Conservation (phyloP, 2,113 vertebrate species). For the Diphyllodes magnificus region DNA sequence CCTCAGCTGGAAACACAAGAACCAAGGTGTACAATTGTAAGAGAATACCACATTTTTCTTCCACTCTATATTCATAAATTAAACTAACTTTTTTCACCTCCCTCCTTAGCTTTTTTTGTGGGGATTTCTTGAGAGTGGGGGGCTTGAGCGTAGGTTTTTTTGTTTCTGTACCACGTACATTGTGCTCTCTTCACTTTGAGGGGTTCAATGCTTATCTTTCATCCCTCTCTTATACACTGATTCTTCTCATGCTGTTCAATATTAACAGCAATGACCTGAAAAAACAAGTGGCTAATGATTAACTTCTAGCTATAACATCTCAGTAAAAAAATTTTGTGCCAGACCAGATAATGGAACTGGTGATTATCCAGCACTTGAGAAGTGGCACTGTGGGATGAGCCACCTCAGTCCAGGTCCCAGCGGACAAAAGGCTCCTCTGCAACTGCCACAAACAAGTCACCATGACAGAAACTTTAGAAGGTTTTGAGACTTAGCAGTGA, state of each 20-base stretch:
- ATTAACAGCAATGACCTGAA: not conserved
- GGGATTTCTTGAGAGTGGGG: no score
- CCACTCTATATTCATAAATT: not conserved
- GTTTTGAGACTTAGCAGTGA: not conserved
- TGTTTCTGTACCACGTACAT: not conserved
- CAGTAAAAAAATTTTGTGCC: not conserved
- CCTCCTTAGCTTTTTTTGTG: not conserved
- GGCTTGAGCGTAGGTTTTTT: not conserved
- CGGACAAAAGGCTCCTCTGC: not conserved
- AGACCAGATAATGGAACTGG: not conserved
- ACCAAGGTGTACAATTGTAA: not conserved
- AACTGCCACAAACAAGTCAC: not conserved
- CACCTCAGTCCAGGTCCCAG: not conserved
- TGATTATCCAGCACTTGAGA: not conserved
- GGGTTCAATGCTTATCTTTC: not conserved
- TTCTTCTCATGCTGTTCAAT: not conserved
- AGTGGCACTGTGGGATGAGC: accelerated
- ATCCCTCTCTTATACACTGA: not conserved
- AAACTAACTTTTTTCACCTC: not conserved
- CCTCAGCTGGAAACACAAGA: not conserved
- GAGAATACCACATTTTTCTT: not conserved
- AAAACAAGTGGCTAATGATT: not conserved
- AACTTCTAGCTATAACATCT: not conserved
- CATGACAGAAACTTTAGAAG: not conserved
- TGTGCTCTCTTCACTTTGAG: not conserved